Percentiles rank a stretch among this genome's conserved stretches.
Conservation (phyloP, 1,140 invertebrate species). For the Pseudobourletiella spinata region DNA sequence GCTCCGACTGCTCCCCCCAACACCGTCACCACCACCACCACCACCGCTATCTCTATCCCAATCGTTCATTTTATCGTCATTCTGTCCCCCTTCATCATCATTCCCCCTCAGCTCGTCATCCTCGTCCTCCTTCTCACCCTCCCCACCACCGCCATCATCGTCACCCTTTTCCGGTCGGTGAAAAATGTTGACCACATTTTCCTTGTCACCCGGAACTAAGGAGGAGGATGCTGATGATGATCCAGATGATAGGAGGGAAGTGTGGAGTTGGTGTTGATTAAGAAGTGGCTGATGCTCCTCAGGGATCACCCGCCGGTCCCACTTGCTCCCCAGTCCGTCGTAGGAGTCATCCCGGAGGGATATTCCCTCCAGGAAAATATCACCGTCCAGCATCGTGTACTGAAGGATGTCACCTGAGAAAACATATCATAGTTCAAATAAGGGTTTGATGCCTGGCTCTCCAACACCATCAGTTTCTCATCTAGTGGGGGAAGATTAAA, state of each 20-base stretch:
- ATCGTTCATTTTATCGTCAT: not conserved
- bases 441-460: not conserved
- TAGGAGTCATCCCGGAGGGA: conserved; percentile 60
- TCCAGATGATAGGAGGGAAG: not conserved
- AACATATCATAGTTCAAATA: conserved; percentile 4
- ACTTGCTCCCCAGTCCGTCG: conserved; percentile 52
- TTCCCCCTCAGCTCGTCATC: not conserved
- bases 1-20: not conserved
- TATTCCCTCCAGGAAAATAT: conserved; percentile 45
- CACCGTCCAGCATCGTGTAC: conserved; percentile 58
- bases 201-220: not conserved
- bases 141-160: not conserved
- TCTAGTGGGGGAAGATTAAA: no score
- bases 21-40: not conserved
- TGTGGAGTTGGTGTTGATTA: not conserved
- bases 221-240: not conserved
- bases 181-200: conserved; percentile 21
- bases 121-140: not conserved
- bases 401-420: conserved; percentile 55
- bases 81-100: not conserved
- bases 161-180: not conserved
- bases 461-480: not conserved
- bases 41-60: not conserved
- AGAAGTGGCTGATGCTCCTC: not conserved
- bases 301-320: conserved; percentile 15